Evolutionary conservation across 2,888 invertebrate species (phyloP).

Genomic region (Meloe dianella): DNA sequence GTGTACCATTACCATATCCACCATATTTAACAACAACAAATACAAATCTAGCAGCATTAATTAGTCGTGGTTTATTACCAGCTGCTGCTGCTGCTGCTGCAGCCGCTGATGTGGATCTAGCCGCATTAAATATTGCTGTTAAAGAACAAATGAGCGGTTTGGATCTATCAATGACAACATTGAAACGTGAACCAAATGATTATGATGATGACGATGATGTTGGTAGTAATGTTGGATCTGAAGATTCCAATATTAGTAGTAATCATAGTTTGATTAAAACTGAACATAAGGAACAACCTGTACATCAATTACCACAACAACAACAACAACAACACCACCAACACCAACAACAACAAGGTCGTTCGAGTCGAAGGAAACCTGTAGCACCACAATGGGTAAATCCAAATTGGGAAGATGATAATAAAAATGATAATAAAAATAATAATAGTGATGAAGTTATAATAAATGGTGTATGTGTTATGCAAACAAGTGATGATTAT

Average conservation of each 20-base stretch:
- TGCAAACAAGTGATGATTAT: constrained; percentile 84
- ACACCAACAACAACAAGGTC: constrained; percentile 41
- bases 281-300: constrained; percentile 61
- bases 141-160: constrained; percentile 85
- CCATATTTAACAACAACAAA: constrained; percentile 81
- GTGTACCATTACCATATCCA: constrained; percentile 77
- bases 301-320: neutral
- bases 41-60: constrained; percentile 76
- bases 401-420: constrained; percentile 88
- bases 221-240: constrained; percentile 77
- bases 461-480: constrained; percentile 92
- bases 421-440: constrained; percentile 53
- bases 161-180: constrained; percentile 82
- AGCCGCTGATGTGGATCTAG: constrained; percentile 65
- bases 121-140: constrained; percentile 64
- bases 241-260: constrained; percentile 63
- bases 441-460: constrained; percentile 79
- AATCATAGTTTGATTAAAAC: constrained; percentile 62
- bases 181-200: constrained; percentile 80
- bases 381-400: constrained; percentile 98
- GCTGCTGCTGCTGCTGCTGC: neutral
- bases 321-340: neutral
- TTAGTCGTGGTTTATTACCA: constrained; percentile 71
- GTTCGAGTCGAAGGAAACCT: constrained; percentile 84
- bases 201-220: constrained; percentile 83